A percentile compares a stretch with the other conserved stretches of the same genome.
These are phyloP conservation scores for Crypturellus tataupa DNA, from an alignment of 2,797 vertebrate genomes.

Conservation along the genomic window DNA sequence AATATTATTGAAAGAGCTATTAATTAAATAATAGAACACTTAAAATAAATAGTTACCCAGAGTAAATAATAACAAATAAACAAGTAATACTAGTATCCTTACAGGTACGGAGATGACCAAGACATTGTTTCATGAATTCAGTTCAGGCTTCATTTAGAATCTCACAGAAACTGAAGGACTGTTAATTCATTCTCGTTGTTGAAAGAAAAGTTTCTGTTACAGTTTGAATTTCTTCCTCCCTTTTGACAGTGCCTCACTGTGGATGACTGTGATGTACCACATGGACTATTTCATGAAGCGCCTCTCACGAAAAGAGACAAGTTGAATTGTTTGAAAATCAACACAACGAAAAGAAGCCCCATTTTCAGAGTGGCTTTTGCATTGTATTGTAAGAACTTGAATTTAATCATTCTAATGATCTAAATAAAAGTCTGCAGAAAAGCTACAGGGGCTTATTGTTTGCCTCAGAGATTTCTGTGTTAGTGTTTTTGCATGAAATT, in stretches of 20 bases:
- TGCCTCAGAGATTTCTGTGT: not conserved
- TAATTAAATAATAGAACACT: not conserved
- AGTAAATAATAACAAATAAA: slow-evolving; percentile 21
- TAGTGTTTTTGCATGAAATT: not conserved
- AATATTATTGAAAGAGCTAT: not conserved
- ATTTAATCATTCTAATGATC: not conserved
- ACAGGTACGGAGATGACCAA: slow-evolving; percentile 20
- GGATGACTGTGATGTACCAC: not conserved
- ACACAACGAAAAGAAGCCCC: not conserved
- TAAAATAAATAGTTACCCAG: not conserved
- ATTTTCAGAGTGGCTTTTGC: not conserved
- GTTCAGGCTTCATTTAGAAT: slow-evolving; percentile 13
- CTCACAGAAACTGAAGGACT: slow-evolving; percentile 37
- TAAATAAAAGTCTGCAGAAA: not conserved
- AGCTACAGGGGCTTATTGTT: not conserved
- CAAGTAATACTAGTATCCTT: slow-evolving; percentile 2
- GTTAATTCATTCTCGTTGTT: not conserved
- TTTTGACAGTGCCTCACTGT: not conserved
- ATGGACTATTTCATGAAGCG: not conserved
- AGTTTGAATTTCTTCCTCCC: not conserved
- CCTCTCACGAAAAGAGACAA: not conserved
- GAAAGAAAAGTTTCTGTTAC: not conserved
- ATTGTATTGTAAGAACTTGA: not conserved
- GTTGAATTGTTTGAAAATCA: not conserved
- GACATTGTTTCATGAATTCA: slow-evolving; percentile 21